phyloP scores from a whole-genome alignment of 2,888 invertebrate species.

The Heliconius hortense region DNA sequence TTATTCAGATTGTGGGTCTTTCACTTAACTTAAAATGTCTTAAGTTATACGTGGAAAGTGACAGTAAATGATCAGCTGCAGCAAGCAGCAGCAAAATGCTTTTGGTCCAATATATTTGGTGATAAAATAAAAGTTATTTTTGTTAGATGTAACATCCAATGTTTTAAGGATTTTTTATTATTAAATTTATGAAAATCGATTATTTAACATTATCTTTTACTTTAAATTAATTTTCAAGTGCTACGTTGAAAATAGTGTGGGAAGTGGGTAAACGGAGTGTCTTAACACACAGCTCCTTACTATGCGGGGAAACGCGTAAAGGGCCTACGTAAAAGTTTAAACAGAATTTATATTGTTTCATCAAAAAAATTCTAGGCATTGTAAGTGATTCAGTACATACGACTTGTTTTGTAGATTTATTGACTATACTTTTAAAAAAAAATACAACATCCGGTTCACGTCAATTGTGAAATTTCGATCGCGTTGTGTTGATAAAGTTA shows the following conservation, averaged over 20 bases:
- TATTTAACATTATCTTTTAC: not conserved
- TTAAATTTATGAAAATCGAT: not conserved
- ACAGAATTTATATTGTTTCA: too few species aligned
- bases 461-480: slow-evolving; percentile 24
- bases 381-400: not conserved
- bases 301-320: too few species aligned
- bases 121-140: not conserved
- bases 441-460: slow-evolving; percentile 10
- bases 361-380: not conserved
- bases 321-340: too few species aligned
- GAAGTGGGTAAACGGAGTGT: not conserved
- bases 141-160: not conserved
- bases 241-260: not conserved
- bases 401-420: too few species aligned
- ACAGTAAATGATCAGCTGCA: not conserved
- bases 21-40: not conserved
- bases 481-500: slow-evolving; percentile 18
- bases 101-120: not conserved
- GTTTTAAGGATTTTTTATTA: not conserved
- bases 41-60: not conserved
- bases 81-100: not conserved
- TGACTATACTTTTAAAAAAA: not conserved
- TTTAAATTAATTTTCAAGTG: not conserved
- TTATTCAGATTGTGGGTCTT: too few species aligned
- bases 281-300: too few species aligned